A percentile compares a stretch with the other conserved stretches of the same genome.
Evolutionary conservation across 2,888 invertebrate genomes (phyloP).

Genomic region (Conomelus anceps): DNA sequence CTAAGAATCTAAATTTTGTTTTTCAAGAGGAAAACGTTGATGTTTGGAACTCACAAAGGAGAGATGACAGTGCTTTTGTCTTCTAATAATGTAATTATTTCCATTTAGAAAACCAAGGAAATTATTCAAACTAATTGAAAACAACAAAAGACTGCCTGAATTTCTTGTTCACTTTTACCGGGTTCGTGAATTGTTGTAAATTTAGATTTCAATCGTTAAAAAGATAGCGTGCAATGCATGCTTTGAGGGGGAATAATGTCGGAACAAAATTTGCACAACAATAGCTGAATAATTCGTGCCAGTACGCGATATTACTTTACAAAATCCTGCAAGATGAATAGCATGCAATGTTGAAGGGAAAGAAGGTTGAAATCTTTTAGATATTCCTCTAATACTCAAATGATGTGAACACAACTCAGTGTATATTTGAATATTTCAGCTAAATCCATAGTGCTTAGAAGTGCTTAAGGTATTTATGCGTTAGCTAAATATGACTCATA

Average conservation of each 20-base stretch:
- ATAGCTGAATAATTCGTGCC: not conserved
- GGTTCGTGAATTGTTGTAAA: not conserved
- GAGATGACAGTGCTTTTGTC: no score
- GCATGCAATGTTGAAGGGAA: not conserved
- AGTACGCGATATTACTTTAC: not conserved
- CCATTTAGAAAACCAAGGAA: no score
- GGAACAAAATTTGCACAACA: not conserved
- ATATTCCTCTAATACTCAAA: not conserved
- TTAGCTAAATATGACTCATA: no score
- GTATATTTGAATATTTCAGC: not conserved
- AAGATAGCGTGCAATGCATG: not conserved
- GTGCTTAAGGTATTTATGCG: no score
- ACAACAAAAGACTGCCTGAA: not conserved
- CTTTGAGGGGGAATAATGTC: not conserved
- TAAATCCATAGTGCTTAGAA: not conserved
- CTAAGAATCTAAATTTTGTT: no score
- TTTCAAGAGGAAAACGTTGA: no score
- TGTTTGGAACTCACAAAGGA: no score
- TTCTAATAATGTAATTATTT: no score
- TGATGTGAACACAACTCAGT: not conserved
- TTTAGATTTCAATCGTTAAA: no score
- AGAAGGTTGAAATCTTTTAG: not conserved
- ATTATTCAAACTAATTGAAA: no score
- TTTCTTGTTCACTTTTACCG: not conserved
- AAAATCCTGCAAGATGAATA: not conserved